These are phyloP conservation scores for Oreochromis grahami DNA, from an alignment of 2,797 vertebrate genomes.

Conservation along the genomic window DNA sequence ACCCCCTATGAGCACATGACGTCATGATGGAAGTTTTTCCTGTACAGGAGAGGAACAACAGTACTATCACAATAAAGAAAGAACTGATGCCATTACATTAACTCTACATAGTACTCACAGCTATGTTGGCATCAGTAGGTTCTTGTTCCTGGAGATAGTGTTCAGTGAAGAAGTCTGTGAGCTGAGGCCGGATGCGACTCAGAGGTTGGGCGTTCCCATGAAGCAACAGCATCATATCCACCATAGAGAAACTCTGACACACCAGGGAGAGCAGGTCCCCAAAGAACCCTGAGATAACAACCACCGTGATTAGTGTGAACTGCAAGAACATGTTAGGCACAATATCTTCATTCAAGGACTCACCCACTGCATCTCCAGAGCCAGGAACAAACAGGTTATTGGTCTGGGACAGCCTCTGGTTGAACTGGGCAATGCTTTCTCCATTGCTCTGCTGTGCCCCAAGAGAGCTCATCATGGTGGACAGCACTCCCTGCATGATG, in stretches of 20 bases:
- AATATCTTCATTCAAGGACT: constrained; percentile 17
- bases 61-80: background rate
- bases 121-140: constrained; percentile 80
- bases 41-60: rapidly evolving
- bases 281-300: constrained; percentile 78
- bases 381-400: constrained; percentile 85
- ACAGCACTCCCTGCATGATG: constrained; percentile 85
- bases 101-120: constrained; percentile 58
- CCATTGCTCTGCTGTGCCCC: constrained; percentile 78
- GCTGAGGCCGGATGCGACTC: constrained; percentile 81
- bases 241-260: constrained; percentile 87
- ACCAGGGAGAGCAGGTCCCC: constrained; percentile 84
- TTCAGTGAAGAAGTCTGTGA: constrained; percentile 81
- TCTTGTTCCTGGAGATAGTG: constrained; percentile 81
- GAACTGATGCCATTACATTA: background rate
- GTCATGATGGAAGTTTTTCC: background rate
- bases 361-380: constrained; percentile 81
- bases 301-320: background rate
- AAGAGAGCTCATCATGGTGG: constrained; percentile 84
- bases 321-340: background rate
- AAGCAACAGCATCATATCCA: constrained; percentile 86
- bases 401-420: constrained; percentile 85
- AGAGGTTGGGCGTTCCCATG: constrained; percentile 86
- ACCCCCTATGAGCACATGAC: too few species aligned
- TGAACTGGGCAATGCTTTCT: constrained; percentile 86